phyloP scores from a whole-genome alignment of 2,888 invertebrate species.

The Hirtodrosophila trivittata region DNA sequence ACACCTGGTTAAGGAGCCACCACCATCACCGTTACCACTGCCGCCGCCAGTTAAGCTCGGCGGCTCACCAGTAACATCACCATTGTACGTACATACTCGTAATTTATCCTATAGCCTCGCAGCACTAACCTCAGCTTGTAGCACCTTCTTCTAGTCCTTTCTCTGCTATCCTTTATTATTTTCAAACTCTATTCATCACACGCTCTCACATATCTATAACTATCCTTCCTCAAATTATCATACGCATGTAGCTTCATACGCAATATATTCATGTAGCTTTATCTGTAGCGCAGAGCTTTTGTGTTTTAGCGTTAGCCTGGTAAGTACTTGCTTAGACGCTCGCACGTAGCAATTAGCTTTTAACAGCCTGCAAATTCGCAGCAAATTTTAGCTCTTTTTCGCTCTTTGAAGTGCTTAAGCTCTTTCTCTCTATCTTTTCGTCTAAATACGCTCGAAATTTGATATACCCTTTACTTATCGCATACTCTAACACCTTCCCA shows the following conservation, averaged over 20 bases:
- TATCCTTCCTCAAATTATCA: neutral
- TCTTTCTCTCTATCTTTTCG: neutral
- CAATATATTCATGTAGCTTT: slow-evolving; percentile 11
- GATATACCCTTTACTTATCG: neutral
- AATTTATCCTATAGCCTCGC: slow-evolving; percentile 11
- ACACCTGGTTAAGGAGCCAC: slow-evolving; percentile 88
- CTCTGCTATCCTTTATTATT: neutral
- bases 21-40: slow-evolving; percentile 91
- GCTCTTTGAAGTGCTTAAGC: neutral
- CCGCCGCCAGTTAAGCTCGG: slow-evolving; percentile 91
- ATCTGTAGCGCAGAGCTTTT: slow-evolving; percentile 25
- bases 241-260: slow-evolving; percentile 11
- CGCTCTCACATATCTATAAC: neutral
- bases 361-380: neutral
- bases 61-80: slow-evolving; percentile 88
- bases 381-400: neutral
- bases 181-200: neutral
- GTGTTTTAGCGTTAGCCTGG: neutral
- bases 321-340: slow-evolving; percentile 15
- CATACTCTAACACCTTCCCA: slow-evolving; percentile 61
- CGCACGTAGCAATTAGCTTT: slow-evolving; percentile 12
- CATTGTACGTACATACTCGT: slow-evolving; percentile 86
- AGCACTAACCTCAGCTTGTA: neutral
- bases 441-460: too few species aligned
- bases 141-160: neutral